Conservation (phyloP, 2,888 invertebrate genomes). For the Leptinotarsa peninsularis region DNA sequence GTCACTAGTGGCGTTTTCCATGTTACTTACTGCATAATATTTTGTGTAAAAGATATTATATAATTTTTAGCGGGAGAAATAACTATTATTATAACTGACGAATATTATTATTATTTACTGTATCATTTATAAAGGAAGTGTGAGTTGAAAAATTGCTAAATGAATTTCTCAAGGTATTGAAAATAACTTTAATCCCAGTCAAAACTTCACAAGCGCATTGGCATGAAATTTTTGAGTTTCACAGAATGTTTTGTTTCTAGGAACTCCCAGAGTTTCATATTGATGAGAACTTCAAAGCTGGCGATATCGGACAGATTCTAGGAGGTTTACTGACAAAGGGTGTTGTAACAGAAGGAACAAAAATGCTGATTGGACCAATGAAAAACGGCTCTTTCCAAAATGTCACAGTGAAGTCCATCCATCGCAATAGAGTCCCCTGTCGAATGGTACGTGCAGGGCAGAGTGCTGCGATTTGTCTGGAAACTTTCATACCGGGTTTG, state of each 20-base stretch:
- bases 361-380: conserved; percentile 80
- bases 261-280: conserved; percentile 89
- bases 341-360: conserved; percentile 85
- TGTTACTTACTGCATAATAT: no score
- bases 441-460: conserved; percentile 89
- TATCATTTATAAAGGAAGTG: no score
- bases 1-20: no score
- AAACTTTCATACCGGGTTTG: conserved; percentile 72
- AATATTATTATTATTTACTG: no score
- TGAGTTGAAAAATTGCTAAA: no score
- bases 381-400: conserved; percentile 83
- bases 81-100: no score
- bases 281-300: conserved; percentile 92
- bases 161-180: no score
- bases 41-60: no score
- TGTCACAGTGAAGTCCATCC: conserved; percentile 85
- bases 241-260: conserved; percentile 61
- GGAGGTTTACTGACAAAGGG: conserved; percentile 89
- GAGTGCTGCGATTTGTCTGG: conserved; percentile 85
- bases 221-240: background rate
- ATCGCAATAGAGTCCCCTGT: conserved; percentile 93
- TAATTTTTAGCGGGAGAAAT: no score
- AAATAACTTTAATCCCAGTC: no score
- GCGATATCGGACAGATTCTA: conserved; percentile 84
- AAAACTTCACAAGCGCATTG: no score